Evolutionary conservation across 2,888 invertebrate species (phyloP).

Genomic region (Heliconius sara): DNA sequence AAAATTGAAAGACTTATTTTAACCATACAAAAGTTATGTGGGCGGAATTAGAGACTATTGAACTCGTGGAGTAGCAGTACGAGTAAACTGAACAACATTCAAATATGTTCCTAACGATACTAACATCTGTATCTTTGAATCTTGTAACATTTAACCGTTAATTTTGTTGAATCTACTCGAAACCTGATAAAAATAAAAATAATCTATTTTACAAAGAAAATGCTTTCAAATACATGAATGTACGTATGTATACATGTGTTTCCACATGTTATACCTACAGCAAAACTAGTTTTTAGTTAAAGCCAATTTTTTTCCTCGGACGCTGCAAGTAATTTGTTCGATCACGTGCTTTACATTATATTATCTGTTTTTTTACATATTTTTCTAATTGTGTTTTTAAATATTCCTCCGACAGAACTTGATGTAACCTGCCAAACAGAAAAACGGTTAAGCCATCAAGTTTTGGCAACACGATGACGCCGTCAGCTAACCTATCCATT

Average conservation of each 20-base stretch:
- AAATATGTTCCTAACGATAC: background rate
- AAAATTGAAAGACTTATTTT: too few species aligned
- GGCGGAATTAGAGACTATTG: background rate
- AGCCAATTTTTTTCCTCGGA: background rate
- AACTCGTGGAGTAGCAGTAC: background rate
- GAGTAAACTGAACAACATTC: background rate
- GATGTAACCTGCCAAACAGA: background rate
- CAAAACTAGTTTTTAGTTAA: background rate
- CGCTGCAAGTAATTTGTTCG: background rate
- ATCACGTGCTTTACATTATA: background rate
- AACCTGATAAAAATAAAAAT: background rate
- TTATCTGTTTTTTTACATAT: background rate
- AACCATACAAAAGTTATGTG: background rate
- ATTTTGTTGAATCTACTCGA: background rate
- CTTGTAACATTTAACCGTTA: background rate
- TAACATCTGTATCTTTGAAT: background rate
- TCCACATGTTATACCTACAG: background rate
- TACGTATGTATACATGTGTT: background rate
- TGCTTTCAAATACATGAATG: background rate
- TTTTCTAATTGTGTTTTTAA: background rate
- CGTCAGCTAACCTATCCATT: constrained; percentile 21
- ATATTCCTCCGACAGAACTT: background rate
- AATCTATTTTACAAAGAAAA: background rate
- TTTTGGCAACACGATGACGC: constrained; percentile 21
- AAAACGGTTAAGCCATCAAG: background rate